These are phyloP conservation scores for Axis porcinus DNA, from an alignment of 2,113 vertebrate genomes.

Conservation along the genomic window DNA sequence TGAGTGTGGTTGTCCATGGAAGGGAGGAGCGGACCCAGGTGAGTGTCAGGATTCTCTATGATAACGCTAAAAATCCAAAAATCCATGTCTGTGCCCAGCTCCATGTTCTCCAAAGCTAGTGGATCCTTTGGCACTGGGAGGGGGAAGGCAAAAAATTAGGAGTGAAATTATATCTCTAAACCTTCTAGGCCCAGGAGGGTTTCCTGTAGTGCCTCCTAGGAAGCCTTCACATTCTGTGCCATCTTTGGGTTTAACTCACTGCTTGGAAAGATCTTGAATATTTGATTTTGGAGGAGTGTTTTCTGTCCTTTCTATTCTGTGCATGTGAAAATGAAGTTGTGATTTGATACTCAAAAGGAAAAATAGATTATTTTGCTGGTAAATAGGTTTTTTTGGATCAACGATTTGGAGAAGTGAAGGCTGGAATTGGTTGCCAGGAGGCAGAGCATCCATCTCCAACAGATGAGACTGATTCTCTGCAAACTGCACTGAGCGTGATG, in stretches of 20 bases:
- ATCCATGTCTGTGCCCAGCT: not conserved
- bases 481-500: not conserved
- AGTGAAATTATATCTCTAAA: not conserved
- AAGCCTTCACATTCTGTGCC: not conserved
- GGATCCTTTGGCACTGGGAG: not conserved
- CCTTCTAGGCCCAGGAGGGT: not conserved
- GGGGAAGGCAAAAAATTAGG: not conserved
- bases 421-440: constrained; percentile 15
- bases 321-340: constrained; percentile 31
- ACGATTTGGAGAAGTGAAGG: constrained; percentile 30
- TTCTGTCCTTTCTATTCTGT: not conserved
- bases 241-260: not conserved
- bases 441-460: not conserved
- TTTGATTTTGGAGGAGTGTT: constrained; percentile 29
- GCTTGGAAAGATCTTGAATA: not conserved
- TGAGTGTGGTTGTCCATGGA: not conserved
- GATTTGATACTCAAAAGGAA: constrained; percentile 30
- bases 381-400: constrained; percentile 32
- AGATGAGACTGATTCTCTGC: not conserved
- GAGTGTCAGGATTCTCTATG: not conserved
- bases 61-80: not conserved
- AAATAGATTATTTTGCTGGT: constrained; percentile 41
- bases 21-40: not conserved
- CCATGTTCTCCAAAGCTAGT: not conserved
- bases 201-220: not conserved